Evolutionary conservation across 2,888 invertebrate species (phyloP), one percentile per base, ranked within the genome.

Genomic region (Chelonus formosanus): DNA sequence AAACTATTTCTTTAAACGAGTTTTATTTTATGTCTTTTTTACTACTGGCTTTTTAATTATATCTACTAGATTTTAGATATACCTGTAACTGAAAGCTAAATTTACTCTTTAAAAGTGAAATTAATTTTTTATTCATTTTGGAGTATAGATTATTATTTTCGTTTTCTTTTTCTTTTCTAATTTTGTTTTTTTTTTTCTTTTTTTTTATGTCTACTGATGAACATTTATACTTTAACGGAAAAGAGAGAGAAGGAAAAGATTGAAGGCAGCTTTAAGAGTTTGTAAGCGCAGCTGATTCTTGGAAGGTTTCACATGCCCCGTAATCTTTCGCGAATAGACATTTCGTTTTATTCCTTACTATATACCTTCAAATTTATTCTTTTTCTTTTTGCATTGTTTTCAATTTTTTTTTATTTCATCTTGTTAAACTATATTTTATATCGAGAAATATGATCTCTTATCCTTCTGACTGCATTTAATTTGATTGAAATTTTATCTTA

Each of bases 131-230:
- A 20, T 20, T 20, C 20, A 20, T 20, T 20, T 20, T 20, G 20
- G 20, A 20, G 20, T 20, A 20, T 20, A 20, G 20, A 20, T 20
- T 20, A 20, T 20, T 20, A 20, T 20, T 20, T 20, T 2, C 20
- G 2, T 20, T 20, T 20, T 2, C 20, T 20, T 20, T 20, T 20
- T 20, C 20, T 20, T 47, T 44, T 53, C 31, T 60, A 3, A 40
- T 4, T 20, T 43, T 20, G 36, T 43, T 50, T 34, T 8, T 32
- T 45, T 59, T 31, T 58, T 32, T 45, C 53, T 31, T 58, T 65
- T 60, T 60, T 58, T 65, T 65, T 60, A 31, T 65, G 60, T 65
- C 65, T 65, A 60, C 55, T 60, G 65, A 65, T 61, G 65, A 60
- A 56, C 52, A 54, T 65, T 31, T 62, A 36, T 48, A 47, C 8